These are phyloP conservation scores for Atherinomorus stipes DNA, from an alignment of 2,113 vertebrate species.

Conservation along the genomic window DNA sequence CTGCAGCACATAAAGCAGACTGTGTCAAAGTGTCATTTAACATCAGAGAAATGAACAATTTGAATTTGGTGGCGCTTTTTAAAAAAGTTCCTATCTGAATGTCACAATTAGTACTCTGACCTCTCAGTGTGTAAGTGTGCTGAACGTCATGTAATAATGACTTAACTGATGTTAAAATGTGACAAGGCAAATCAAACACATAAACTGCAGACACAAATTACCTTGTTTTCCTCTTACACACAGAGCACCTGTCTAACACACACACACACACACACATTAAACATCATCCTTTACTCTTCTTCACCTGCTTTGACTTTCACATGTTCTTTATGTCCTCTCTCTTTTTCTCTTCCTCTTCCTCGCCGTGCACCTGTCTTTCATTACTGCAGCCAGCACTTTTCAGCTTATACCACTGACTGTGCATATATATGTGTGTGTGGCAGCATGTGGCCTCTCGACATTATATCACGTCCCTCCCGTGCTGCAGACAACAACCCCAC, in stretches of 20 bases:
- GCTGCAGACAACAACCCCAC: slow-evolving; percentile 53
- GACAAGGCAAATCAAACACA: slow-evolving; percentile 60
- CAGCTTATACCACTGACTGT: slow-evolving; percentile 73
- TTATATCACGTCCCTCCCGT: slow-evolving; percentile 44
- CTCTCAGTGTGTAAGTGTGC: slow-evolving; percentile 79
- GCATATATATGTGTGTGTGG: slow-evolving; percentile 29
- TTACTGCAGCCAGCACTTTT: slow-evolving; percentile 73
- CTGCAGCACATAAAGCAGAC: neutral
- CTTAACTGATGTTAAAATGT: slow-evolving; percentile 90
- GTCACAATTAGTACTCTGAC: slow-evolving; percentile 92
- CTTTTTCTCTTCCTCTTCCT: slow-evolving; percentile 64
- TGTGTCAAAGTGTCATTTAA: neutral
- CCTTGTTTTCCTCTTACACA: slow-evolving; percentile 2
- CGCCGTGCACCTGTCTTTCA: slow-evolving; percentile 69
- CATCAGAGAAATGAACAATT: too few species aligned
- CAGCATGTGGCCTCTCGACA: slow-evolving; percentile 62
- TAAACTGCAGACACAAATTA: slow-evolving; percentile 1
- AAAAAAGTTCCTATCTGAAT: slow-evolving; percentile 77
- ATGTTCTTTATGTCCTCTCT: slow-evolving; percentile 71
- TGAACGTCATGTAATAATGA: slow-evolving; percentile 74
- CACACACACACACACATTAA: slow-evolving; percentile 2
- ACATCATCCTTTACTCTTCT: slow-evolving; percentile 16
- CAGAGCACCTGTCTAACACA: slow-evolving; percentile 10
- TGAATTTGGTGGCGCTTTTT: too few species aligned
- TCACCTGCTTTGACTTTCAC: slow-evolving; percentile 72